phyloP scores from a whole-genome alignment of 2,888 invertebrate species.

The Cephus sareptanus region DNA sequence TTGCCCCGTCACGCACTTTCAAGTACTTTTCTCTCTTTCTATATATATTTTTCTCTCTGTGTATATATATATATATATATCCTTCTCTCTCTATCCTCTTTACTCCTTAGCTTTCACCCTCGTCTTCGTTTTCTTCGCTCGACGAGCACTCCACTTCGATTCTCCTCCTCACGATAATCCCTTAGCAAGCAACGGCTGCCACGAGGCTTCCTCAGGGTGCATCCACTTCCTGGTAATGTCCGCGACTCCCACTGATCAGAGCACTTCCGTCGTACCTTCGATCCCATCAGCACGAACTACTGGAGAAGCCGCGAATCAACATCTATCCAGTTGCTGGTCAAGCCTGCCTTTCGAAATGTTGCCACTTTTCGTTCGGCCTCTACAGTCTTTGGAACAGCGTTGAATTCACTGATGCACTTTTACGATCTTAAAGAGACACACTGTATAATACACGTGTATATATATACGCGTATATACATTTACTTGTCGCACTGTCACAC shows the following conservation, averaged over 20 bases:
- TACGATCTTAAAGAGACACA: neutral
- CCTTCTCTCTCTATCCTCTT: neutral
- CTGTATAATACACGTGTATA: neutral
- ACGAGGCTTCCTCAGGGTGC: neutral
- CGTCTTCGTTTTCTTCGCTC: neutral
- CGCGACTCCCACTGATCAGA: neutral
- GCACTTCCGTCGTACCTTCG: neutral
- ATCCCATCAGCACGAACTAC: neutral
- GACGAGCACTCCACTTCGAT: neutral
- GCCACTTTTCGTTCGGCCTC: neutral
- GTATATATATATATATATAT: neutral
- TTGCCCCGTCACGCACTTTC: slow-evolving; percentile 34
- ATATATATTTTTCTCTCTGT: neutral
- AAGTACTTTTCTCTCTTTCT: neutral
- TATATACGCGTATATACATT: neutral
- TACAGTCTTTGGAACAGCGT: neutral
- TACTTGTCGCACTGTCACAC: neutral
- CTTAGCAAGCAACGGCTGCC: neutral
- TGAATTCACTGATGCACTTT: neutral
- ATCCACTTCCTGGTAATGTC: neutral
- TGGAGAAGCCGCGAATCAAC: neutral
- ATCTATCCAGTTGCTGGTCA: neutral
- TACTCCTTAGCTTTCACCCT: neutral
- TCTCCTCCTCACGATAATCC: neutral
- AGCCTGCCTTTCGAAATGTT: neutral